Base-by-base conservation (phyloP, 2,797 vertebrate species). In the Arremon aurantiirostris region DNA sequence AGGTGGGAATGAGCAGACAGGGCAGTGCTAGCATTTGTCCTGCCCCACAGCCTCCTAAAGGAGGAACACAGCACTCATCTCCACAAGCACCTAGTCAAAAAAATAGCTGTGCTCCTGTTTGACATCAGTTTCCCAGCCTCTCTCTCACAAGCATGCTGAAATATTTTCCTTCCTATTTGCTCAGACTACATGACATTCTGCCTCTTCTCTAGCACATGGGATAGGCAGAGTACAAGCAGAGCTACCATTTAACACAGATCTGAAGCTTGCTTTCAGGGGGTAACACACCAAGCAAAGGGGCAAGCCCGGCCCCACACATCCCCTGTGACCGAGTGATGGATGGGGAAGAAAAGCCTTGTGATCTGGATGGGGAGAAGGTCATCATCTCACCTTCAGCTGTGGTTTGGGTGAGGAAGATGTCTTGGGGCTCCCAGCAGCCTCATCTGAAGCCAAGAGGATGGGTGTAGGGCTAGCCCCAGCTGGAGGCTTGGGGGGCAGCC, bases 381-480 rank as follows among this genome's bases (percentile, higher is more conserved):
- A 95, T 88, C 85, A 68, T 27, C 96, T 87, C 94, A 98, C 98
- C 98, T 98, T 98, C 56, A 97, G 87, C 93, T 97, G 81, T 39
- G 97, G 70, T 93, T 97, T 98, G 14, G 96, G 96, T 1, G 97
- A 97, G 46, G 94, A 97, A 41, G 83, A 94, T 0, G 60, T 86
- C 16, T 34, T 92, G 6, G 93, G 91, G 71, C 64, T 95, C 37
- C 69, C 89, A 41, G 82, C 47, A 61, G 52, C 66, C 22, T 46
- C 88, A 46, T 97, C 96, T 39, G 95, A 92, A 55, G 94, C 93
- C 93, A 97, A 39, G 55, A 96, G 52, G 34, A 96, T 86, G 7
- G 97, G 93, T 3, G 94, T 97, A 49, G 98, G 95, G 41, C 95
- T 85, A 4, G 96, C 83, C 3, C 97, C 94, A 20, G 94, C 75